Percentiles rank a stretch among this genome's conserved stretches.
Conservation (phyloP, 2,797 vertebrate genomes). For the Decapterus maruadsi region DNA sequence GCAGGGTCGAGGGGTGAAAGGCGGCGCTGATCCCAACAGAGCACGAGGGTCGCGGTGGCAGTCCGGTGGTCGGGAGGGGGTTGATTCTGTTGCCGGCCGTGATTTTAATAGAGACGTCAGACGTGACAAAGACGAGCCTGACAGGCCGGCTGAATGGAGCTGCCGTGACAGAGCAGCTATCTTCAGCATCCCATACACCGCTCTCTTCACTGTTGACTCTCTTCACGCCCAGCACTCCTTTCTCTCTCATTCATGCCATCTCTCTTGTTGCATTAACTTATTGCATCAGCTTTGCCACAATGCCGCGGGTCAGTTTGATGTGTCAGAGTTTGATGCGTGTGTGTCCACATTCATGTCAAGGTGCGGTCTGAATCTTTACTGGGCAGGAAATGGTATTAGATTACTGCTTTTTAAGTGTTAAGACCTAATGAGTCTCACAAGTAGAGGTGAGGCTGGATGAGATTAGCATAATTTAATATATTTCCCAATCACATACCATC, state of each 20-base stretch:
- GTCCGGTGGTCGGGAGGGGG: conserved; percentile 60
- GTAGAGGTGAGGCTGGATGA: conserved; percentile 28
- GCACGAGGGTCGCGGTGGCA: conserved; percentile 78
- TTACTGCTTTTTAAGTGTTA: background rate
- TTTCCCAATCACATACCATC: conserved; percentile 60
- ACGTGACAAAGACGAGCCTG: conserved; percentile 86
- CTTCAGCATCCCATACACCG: conserved; percentile 67
- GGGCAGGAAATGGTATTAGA: background rate
- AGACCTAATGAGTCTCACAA: conserved; percentile 33
- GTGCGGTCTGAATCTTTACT: conserved; percentile 14
- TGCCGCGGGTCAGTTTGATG: conserved; percentile 40
- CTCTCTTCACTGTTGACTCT: conserved; percentile 24
- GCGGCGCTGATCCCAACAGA: conserved; percentile 75
- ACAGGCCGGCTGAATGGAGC: conserved; percentile 84
- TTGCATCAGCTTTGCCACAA: conserved; percentile 63
- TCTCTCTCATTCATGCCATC: conserved; percentile 61
- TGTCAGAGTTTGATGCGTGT: conserved; percentile 60
- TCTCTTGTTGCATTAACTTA: conserved; percentile 67
- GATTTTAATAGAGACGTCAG: conserved; percentile 88
- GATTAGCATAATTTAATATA: conserved; percentile 52
- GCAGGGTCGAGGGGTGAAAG: conserved; percentile 78
- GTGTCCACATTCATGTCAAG: conserved; percentile 49
- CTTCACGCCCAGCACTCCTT: conserved; percentile 58
- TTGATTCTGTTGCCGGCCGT: conserved; percentile 69
- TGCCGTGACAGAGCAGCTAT: conserved; percentile 67